Base-by-base conservation (phyloP, 2,888 invertebrate species). In the Agonopterix heracliana region DNA sequence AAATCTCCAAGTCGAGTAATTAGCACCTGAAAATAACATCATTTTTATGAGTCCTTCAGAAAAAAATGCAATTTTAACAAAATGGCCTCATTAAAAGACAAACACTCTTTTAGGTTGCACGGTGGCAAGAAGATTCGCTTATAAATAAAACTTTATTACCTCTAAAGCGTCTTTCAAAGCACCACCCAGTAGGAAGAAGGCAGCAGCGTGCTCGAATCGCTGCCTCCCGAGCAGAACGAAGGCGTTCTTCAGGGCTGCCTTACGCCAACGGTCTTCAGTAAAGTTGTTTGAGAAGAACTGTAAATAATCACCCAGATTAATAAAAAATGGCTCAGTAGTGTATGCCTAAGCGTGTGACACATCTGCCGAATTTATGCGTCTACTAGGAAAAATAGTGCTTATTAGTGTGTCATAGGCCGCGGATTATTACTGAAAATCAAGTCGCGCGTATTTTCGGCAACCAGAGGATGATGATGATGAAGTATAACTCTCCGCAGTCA, bases 161-260 rank as follows among this genome's bases (percentile, higher is more conserved):
- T 99, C 98, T 48, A 99, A 91, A 3, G 99, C 99, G 81, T 99
- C 99, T 64, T 96, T 94, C 34, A 99, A 83, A 35, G 97, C 95
- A 14, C 97, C 98, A 14, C 97, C 98, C 4, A 99, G 88, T 48
- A 99, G 89, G 83, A 99, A 99, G 89, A 99, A 99, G 0, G 98
- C 99, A 0, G 98, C 99, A 0, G 99, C 99, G 72, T 99, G 98
- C 54, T 97, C 96, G 75, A 99, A 99, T 46, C 98, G 81, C 80
- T 99, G 99, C 71, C 96, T 97, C 2, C 99, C 96, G 40, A 99
- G 90, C 41, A 99, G 83, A 2, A 97, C 98, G 74, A 98, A 99
- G 0, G 99, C 99, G 78, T 99, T 99, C 85, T 99, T 99, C 54
- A 99, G 78, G 0, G 99, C 99, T 0, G 99, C 98, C 72, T 97